phyloP scores from a whole-genome alignment of 1,140 invertebrate species.

The Hydropsyche tenuis region DNA sequence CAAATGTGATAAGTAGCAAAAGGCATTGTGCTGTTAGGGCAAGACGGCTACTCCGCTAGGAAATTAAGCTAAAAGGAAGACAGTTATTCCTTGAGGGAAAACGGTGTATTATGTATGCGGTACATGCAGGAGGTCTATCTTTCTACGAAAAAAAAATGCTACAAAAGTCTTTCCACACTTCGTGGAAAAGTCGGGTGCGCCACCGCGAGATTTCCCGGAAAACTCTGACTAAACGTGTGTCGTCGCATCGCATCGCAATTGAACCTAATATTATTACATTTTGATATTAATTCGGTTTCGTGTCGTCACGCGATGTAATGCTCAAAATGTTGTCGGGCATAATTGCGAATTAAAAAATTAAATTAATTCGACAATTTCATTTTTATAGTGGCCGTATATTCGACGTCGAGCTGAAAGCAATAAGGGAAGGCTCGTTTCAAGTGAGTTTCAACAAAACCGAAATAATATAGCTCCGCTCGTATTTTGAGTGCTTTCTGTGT shows the following conservation, averaged over 20 bases:
- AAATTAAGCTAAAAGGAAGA: conserved; percentile 43
- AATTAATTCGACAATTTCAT: neutral
- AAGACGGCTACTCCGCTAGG: conserved; percentile 27
- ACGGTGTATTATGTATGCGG: neutral
- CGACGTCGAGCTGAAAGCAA: no score
- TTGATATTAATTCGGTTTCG: conserved; percentile 3
- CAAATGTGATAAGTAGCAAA: conserved; percentile 1
- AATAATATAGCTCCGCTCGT: no score
- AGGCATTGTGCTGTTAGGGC: neutral
- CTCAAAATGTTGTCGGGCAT: neutral
- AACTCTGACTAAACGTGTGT: neutral
- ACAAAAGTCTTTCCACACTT: neutral
- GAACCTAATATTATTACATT: neutral
- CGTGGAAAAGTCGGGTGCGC: neutral
- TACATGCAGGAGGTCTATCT: neutral
- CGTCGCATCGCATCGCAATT: no score
- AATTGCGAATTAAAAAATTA: conserved; percentile 8
- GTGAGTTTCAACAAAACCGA: no score
- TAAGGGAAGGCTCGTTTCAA: no score
- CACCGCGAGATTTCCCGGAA: neutral
- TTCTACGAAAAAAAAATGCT: no score
- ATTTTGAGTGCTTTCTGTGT: neutral
- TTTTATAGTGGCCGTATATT: no score
- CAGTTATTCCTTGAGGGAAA: conserved; percentile 35
- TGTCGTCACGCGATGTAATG: conserved; percentile 3